Evolutionary conservation across 2,888 invertebrate genomes (phyloP).

Genomic region (Alviniconcha strummeri): DNA sequence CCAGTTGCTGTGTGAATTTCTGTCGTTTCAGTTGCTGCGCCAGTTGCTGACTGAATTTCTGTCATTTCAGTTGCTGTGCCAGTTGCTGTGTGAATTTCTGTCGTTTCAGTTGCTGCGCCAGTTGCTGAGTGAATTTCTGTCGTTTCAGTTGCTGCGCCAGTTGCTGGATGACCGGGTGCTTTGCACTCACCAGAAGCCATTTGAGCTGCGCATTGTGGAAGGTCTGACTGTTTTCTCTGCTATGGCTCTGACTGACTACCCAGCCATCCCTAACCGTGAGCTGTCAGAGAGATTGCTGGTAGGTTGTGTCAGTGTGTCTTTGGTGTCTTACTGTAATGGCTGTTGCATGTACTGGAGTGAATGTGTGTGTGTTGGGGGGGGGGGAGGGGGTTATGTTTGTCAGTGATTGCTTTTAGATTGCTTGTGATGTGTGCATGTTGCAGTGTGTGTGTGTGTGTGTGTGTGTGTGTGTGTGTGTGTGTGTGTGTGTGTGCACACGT

Average conservation of each 20-base stretch:
- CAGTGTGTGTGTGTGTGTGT: not conserved
- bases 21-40: too few relatives aligned
- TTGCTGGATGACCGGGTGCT: constrained; percentile 69
- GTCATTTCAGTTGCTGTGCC: too few relatives aligned
- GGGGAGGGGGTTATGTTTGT: not conserved
- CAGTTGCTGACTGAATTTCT: too few relatives aligned
- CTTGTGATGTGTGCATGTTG: not conserved
- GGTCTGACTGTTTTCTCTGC: constrained; percentile 68
- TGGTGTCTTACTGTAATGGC: not conserved
- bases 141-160: constrained; percentile 66
- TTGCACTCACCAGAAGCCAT: constrained; percentile 70
- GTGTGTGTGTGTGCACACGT: not conserved
- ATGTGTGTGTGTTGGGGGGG: not conserved
- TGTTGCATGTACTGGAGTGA: not conserved
- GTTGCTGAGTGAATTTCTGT: too few relatives aligned
- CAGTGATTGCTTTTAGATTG: not conserved
- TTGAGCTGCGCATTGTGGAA: constrained; percentile 72
- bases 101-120: not conserved
- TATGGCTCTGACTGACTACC: constrained; percentile 66
- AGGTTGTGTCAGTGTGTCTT: constrained; percentile 28
- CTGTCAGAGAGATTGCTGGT: constrained; percentile 69
- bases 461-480: not conserved
- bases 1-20: too few relatives aligned
- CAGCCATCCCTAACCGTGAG: constrained; percentile 58
- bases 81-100: not conserved